These are phyloP conservation scores for Carposina sasakii DNA, from an alignment of 1,140 invertebrate genomes.

Conservation along the genomic window DNA sequence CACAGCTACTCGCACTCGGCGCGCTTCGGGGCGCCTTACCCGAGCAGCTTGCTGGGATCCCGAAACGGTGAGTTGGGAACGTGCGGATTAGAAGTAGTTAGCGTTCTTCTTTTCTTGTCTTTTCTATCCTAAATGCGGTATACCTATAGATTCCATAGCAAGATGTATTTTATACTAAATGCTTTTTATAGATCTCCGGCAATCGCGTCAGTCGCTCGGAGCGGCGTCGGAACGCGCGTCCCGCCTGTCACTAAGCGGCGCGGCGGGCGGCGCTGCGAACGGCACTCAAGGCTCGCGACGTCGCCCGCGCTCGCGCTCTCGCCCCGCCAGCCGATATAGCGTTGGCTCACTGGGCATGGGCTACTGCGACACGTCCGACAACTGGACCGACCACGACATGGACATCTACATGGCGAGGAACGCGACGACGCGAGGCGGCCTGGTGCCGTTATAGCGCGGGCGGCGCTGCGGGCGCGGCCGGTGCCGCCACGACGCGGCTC, in stretches of 20 bases:
- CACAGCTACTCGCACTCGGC: slow-evolving; percentile 88
- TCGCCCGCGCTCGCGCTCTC: slow-evolving; percentile 77
- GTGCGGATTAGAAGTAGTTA: too few relatives aligned
- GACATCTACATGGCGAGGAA: slow-evolving; percentile 95
- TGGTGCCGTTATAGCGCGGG: slow-evolving; percentile 84
- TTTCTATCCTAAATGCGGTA: too few relatives aligned
- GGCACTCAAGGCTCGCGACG: slow-evolving; percentile 78
- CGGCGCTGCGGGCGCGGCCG: slow-evolving; percentile 51
- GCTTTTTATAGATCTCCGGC: slow-evolving; percentile 82
- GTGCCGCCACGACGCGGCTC: slow-evolving; percentile 28
- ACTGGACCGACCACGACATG: slow-evolving; percentile 97
- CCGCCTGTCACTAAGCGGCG: slow-evolving; percentile 77
- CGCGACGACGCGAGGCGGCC: slow-evolving; percentile 86
- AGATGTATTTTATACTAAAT: too few relatives aligned
- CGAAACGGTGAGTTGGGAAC: slow-evolving; percentile 82
- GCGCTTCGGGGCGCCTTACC: slow-evolving; percentile 80
- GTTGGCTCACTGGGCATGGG: slow-evolving; percentile 83
- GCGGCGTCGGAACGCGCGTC: slow-evolving; percentile 85
- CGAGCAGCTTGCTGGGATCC: slow-evolving; percentile 83
- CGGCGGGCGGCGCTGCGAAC: slow-evolving; percentile 70
- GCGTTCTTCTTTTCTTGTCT: slow-evolving; percentile 10
- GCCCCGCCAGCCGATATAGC: slow-evolving; percentile 72
- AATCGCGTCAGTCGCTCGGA: slow-evolving; percentile 86
- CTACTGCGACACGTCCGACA: slow-evolving; percentile 90
- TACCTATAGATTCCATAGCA: too few relatives aligned